phyloP scores from a whole-genome alignment of 2,888 invertebrate genomes.

The Noctua janthe region DNA sequence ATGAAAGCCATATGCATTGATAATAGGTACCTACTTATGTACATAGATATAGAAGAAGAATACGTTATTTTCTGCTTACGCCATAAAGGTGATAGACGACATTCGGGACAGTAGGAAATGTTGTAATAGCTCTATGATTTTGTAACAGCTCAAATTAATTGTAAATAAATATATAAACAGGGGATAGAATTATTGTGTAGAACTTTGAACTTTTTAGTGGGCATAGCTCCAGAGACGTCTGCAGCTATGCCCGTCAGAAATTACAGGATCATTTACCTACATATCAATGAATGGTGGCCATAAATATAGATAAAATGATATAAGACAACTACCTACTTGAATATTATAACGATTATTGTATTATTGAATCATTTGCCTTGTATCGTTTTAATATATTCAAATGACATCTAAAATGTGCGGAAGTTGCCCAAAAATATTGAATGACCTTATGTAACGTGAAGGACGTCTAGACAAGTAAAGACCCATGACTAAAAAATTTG shows the following conservation, averaged over 20 bases:
- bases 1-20: neutral
- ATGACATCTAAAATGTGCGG: conserved; percentile 20
- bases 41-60: neutral
- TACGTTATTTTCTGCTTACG: neutral
- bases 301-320: neutral
- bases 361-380: conserved; percentile 10
- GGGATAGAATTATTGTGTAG: no score
- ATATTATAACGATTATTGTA: neutral
- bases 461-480: conserved; percentile 11
- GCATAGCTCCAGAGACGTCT: neutral
- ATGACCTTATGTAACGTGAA: conserved; percentile 31
- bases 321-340: neutral
- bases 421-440: conserved; percentile 18
- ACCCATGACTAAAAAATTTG: conserved; percentile 3
- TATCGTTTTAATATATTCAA: conserved; percentile 4
- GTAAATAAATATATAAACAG: neutral
- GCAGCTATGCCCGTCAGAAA: no score
- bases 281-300: neutral
- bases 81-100: neutral
- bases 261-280: neutral
- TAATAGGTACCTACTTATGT: neutral
- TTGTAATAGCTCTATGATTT: neutral
- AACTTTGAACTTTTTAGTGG: no score
- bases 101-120: neutral
- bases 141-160: neutral